phyloP scores from a whole-genome alignment of 2,113 vertebrate genomes.

The Tretioscincus oriximinensis region DNA sequence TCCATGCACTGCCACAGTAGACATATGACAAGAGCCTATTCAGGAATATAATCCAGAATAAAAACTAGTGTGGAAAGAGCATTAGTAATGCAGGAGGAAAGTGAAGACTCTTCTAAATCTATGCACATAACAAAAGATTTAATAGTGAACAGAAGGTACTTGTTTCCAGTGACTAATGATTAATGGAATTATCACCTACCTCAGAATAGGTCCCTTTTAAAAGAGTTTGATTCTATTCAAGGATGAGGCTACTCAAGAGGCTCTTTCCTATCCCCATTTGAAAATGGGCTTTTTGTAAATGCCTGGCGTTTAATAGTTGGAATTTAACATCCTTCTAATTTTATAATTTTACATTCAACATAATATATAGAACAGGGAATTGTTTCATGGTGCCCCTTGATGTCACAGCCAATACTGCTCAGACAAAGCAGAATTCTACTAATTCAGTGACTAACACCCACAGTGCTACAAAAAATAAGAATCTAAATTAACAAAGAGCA shows the following conservation, averaged over 20 bases:
- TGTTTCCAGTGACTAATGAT: background rate
- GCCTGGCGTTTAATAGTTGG: background rate
- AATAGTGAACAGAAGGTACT: background rate
- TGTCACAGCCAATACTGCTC: background rate
- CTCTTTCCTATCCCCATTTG: background rate
- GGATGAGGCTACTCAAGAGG: background rate
- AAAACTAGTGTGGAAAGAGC: no score
- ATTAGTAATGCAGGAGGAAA: background rate
- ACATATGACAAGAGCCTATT: no score
- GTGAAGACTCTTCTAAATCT: background rate
- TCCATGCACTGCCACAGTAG: no score
- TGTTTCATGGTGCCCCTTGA: background rate
- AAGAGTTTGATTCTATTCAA: background rate
- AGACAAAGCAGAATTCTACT: no score
- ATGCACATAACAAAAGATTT: background rate
- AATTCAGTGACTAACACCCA: background rate
- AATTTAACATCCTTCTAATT: background rate
- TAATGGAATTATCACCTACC: background rate
- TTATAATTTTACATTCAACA: background rate
- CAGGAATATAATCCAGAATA: no score
- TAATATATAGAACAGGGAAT: background rate
- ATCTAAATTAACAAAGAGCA: background rate
- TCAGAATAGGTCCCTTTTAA: background rate
- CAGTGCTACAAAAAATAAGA: no score
- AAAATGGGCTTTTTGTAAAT: background rate